Evolutionary conservation across 2,888 invertebrate genomes (phyloP).

Genomic region (Nomada flava): DNA sequence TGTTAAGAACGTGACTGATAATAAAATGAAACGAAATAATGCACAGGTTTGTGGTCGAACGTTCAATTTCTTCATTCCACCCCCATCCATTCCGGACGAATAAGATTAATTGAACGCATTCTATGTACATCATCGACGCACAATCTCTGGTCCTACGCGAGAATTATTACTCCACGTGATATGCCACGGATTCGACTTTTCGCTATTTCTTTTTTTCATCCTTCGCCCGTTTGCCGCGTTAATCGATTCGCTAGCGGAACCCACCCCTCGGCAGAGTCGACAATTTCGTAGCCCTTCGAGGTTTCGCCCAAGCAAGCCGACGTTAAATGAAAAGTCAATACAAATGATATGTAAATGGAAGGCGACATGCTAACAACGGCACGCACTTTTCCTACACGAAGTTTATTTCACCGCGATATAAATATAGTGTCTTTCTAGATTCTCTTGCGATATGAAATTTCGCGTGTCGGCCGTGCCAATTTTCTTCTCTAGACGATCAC

Average conservation of each 20-base stretch:
- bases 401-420: neutral
- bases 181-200: conserved; percentile 31
- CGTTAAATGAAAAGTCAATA: conserved; percentile 27
- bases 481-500: neutral
- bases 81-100: neutral
- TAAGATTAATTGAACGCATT: conserved; percentile 26
- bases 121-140: conserved; percentile 48
- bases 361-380: conserved; percentile 8
- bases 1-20: neutral
- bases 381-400: neutral
- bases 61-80: neutral
- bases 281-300: neutral
- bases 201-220: neutral
- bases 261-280: conserved; percentile 20
- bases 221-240: neutral
- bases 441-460: neutral
- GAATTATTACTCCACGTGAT: conserved; percentile 37
- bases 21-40: neutral
- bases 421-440: neutral
- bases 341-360: conserved; percentile 35
- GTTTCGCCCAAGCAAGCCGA: neutral
- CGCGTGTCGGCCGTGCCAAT: neutral
- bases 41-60: neutral
- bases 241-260: conserved; percentile 6
- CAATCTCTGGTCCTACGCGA: conserved; percentile 26